Evolutionary conservation across 2,888 invertebrate species (phyloP).

Genomic region (Incurvaria masculella): DNA sequence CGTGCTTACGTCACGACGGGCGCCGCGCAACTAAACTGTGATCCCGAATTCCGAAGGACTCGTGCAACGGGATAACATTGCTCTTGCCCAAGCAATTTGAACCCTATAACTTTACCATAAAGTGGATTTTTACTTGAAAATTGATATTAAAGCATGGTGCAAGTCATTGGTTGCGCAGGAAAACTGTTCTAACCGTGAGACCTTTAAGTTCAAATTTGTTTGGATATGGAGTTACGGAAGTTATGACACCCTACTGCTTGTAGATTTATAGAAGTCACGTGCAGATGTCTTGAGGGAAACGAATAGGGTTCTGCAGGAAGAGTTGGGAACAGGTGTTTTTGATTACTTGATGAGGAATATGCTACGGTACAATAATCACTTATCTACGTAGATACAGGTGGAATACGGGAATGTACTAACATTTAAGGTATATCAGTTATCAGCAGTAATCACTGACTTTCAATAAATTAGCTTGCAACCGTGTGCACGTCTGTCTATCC

Average conservation of each 20-base stretch:
- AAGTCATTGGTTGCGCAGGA: no score
- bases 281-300: background rate
- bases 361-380: no score
- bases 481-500: no score
- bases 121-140: background rate
- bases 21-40: background rate
- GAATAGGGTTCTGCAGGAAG: background rate
- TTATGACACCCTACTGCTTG: background rate
- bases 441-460: no score
- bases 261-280: background rate
- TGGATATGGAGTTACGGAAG: background rate
- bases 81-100: background rate
- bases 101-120: background rate
- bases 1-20: background rate
- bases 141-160: no score
- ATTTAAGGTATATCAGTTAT: no score
- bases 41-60: background rate
- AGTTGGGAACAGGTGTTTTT: no score
- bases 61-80: background rate
- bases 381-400: no score
- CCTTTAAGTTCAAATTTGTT: no score
- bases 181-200: background rate
- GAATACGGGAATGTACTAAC: no score
- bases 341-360: no score
- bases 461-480: no score